A percentile compares a stretch with the other conserved stretches of the same genome.
phyloP scores from a whole-genome alignment of 2,888 invertebrate genomes.

The Venustoraphidia nigricollis region DNA sequence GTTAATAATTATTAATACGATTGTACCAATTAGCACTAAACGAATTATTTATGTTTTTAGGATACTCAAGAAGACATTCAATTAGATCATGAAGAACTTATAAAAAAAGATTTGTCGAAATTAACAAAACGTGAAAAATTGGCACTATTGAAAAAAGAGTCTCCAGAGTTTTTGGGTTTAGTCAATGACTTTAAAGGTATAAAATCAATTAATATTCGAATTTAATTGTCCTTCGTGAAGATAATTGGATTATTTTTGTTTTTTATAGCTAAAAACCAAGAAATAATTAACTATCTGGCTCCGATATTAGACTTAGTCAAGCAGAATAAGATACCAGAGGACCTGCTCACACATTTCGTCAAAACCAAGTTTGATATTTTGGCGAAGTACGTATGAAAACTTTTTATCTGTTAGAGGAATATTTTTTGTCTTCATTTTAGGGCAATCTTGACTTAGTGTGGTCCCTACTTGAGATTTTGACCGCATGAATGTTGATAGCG shows the following conservation, averaged over 20 bases:
- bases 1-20: neutral
- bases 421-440: neutral
- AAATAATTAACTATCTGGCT: constrained; percentile 32
- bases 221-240: neutral
- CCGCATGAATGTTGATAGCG: too few relatives aligned
- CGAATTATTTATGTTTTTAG: constrained; percentile 14
- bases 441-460: too few relatives aligned
- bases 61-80: constrained; percentile 18
- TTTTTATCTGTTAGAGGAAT: neutral
- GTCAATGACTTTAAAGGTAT: constrained; percentile 64
- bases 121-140: constrained; percentile 61
- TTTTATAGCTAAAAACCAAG: constrained; percentile 1
- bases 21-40: constrained; percentile 6
- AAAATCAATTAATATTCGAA: constrained; percentile 5
- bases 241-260: constrained; percentile 9
- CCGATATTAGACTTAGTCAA: constrained; percentile 51
- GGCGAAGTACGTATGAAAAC: neutral
- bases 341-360: constrained; percentile 53
- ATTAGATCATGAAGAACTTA: constrained; percentile 34
- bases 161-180: constrained; percentile 70
- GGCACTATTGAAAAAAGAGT: constrained; percentile 65
- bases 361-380: constrained; percentile 46
- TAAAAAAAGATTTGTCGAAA: constrained; percentile 62
- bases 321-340: constrained; percentile 42
- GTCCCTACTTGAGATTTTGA: too few relatives aligned